Conservation (phyloP, 2,797 vertebrate species). For the Catharus ustulatus region DNA sequence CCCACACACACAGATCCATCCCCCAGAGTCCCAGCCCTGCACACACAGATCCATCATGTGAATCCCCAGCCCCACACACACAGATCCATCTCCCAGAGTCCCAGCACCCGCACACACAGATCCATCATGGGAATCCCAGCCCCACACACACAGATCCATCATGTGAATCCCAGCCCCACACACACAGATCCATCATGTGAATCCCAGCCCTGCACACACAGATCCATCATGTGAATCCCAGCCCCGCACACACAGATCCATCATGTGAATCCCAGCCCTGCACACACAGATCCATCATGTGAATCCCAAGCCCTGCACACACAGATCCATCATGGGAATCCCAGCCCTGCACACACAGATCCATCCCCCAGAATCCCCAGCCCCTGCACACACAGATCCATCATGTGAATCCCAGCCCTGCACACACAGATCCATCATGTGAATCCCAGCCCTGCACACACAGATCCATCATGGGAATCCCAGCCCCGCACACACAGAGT, state of each 20-base stretch:
- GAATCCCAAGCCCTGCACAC: not conserved
- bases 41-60: fast-evolving
- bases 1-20: not conserved
- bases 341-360: fast-evolving
- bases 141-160: not conserved
- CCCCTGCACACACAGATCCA: not conserved
- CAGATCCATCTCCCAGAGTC: too few relatives aligned
- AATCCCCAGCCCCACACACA: fast-evolving
- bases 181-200: fast-evolving
- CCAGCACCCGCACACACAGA: not conserved
- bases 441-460: not conserved
- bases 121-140: not conserved
- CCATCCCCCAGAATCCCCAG: not conserved
- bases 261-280: not conserved
- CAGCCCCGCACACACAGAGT: fast-evolving
- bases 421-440: not conserved
- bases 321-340: too few relatives aligned
- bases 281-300: not conserved
- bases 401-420: too few relatives aligned
- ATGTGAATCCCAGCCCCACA: not conserved
- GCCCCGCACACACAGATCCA: not conserved
- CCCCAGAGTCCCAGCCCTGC: not conserved
- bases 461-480: fast-evolving
- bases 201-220: fast-evolving
- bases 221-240: not conserved